Conservation (phyloP, 1,140 invertebrate genomes). For the Dinoponera quadriceps region DNA sequence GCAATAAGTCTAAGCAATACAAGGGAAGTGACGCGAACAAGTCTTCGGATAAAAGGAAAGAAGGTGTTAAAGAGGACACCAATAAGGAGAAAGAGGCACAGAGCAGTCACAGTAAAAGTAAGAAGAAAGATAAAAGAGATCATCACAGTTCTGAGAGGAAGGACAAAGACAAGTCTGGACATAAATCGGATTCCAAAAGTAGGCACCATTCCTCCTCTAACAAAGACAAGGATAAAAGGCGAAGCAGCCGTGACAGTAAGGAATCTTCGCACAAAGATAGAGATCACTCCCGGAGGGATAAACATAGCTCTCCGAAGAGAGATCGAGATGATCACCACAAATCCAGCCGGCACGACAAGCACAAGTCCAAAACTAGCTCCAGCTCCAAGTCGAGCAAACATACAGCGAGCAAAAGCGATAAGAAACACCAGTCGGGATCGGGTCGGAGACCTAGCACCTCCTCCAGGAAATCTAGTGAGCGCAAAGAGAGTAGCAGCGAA, state of each 20-base stretch:
- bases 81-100: slow-evolving; percentile 71
- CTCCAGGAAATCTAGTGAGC: slow-evolving; percentile 64
- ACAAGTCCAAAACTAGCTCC: slow-evolving; percentile 71
- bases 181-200: slow-evolving; percentile 67
- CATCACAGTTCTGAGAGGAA: slow-evolving; percentile 39
- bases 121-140: slow-evolving; percentile 63
- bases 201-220: slow-evolving; percentile 63
- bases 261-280: slow-evolving; percentile 63
- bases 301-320: slow-evolving; percentile 64
- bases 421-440: slow-evolving; percentile 68
- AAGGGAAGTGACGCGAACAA: slow-evolving; percentile 42
- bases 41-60: slow-evolving; percentile 59
- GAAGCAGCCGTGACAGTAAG: slow-evolving; percentile 62
- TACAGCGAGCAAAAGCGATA: slow-evolving; percentile 70
- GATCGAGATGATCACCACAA: slow-evolving; percentile 69
- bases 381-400: slow-evolving; percentile 65
- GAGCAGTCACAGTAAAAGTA: slow-evolving; percentile 56
- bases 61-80: slow-evolving; percentile 65
- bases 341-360: slow-evolving; percentile 71
- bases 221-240: slow-evolving; percentile 72
- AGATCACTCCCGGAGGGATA: slow-evolving; percentile 68
- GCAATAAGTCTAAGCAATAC: slow-evolving; percentile 50
- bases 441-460: slow-evolving; percentile 67
- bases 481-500: slow-evolving; percentile 67
- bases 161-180: slow-evolving; percentile 67